These are phyloP conservation scores for Nematolebias whitei DNA, from an alignment of 2,113 vertebrate genomes.

Conservation along the genomic window DNA sequence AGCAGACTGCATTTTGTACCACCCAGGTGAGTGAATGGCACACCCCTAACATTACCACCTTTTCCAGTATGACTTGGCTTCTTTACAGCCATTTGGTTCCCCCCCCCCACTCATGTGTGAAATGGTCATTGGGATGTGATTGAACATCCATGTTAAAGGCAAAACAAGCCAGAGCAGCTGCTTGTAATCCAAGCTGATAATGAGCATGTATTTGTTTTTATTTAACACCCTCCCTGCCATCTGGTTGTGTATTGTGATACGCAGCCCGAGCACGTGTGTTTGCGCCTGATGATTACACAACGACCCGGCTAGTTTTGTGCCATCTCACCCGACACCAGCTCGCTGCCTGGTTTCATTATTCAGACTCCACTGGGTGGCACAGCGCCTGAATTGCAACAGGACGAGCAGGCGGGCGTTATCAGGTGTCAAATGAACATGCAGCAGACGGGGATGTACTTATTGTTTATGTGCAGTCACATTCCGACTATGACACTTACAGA, in stretches of 20 bases:
- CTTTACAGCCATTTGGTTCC: slow-evolving; percentile 10
- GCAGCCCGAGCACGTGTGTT: slow-evolving; percentile 48
- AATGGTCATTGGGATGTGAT: slow-evolving; percentile 21
- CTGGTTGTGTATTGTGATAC: slow-evolving; percentile 74
- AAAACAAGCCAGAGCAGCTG: slow-evolving; percentile 53
- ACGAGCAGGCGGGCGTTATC: slow-evolving; percentile 27
- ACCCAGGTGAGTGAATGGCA: slow-evolving; percentile 10
- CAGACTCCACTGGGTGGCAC: slow-evolving; percentile 37
- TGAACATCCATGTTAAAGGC: slow-evolving; percentile 39
- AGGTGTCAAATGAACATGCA: slow-evolving; percentile 39
- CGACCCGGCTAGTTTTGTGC: slow-evolving; percentile 19
- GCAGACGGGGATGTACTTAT: not conserved
- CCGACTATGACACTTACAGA: not conserved
- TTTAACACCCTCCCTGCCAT: slow-evolving; percentile 76
- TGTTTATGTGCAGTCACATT: not conserved
- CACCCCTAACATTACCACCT: not conserved
- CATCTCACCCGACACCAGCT: slow-evolving; percentile 55
- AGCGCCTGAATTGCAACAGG: not conserved
- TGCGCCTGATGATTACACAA: slow-evolving; percentile 73
- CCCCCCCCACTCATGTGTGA: not conserved
- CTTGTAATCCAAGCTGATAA: slow-evolving; percentile 69
- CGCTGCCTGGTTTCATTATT: slow-evolving; percentile 56
- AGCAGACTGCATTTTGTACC: slow-evolving; percentile 1
- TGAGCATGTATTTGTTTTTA: slow-evolving; percentile 68
- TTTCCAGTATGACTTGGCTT: slow-evolving; percentile 5